Conservation (phyloP, 2,797 vertebrate genomes). For the Pelobates cultripes region DNA sequence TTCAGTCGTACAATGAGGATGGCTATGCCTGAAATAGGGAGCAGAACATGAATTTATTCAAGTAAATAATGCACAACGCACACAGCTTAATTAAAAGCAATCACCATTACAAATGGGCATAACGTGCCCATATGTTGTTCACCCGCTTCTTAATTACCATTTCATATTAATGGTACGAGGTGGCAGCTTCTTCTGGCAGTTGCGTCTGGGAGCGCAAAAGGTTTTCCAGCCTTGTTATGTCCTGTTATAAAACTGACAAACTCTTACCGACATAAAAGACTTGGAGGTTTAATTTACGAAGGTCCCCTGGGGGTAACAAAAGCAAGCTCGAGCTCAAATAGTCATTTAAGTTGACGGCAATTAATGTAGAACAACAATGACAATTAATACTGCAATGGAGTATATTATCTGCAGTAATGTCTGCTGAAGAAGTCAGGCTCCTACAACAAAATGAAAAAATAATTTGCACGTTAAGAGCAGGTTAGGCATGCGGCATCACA, state of each 20-base stretch:
- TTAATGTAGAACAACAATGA: constrained; percentile 10
- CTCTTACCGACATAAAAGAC: background rate
- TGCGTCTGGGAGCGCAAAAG: background rate
- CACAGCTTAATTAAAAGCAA: constrained; percentile 10
- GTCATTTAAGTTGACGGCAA: constrained; percentile 6
- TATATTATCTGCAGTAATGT: background rate
- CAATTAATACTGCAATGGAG: constrained; percentile 4
- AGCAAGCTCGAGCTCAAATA: background rate
- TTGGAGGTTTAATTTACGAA: background rate
- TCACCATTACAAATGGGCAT: constrained; percentile 10
- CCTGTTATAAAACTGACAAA: constrained; percentile 2
- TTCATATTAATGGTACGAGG: background rate
- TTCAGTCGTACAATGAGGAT: background rate
- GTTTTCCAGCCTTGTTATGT: background rate
- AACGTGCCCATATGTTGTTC: constrained; percentile 13
- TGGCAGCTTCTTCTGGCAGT: background rate
- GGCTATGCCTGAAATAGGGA: background rate
- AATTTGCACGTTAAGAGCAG: background rate
- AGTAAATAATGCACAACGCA: background rate
- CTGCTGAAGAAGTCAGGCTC: background rate
- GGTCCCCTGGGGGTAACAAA: constrained; percentile 8
- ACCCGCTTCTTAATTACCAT: background rate
- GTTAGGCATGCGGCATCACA: background rate
- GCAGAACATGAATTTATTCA: background rate
- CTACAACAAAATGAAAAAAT: background rate